A percentile compares a stretch with the other conserved stretches of the same genome.
These are phyloP conservation scores for Ceratosolen fusciceps DNA, from an alignment of 1,140 invertebrate species.

Conservation along the genomic window DNA sequence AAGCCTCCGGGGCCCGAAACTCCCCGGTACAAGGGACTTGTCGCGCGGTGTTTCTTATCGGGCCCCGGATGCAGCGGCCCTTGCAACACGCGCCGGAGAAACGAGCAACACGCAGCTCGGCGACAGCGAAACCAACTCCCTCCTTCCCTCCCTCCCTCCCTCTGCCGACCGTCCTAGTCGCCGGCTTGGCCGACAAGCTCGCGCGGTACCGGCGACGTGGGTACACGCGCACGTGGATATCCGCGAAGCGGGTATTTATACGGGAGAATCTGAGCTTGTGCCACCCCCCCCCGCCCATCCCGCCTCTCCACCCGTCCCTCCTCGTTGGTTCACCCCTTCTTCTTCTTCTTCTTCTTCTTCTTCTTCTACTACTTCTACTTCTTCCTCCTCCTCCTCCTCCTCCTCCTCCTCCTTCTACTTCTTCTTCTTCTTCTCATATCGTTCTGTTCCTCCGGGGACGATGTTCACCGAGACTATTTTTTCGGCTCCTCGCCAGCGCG, in stretches of 20 bases:
- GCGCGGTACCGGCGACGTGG: background rate
- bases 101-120: slow-evolving; percentile 24
- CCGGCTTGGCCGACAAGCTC: background rate
- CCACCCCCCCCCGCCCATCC: slow-evolving; percentile 18
- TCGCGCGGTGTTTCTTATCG: slow-evolving; percentile 33
- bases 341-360: background rate
- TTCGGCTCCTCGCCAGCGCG: too few species aligned
- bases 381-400: too few species aligned
- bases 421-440: too few species aligned
- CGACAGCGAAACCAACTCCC: slow-evolving; percentile 2
- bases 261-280: background rate
- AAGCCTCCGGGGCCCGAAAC: background rate
- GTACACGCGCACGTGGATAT: slow-evolving; percentile 8
- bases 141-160: background rate
- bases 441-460: background rate
- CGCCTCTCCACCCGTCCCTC: slow-evolving; percentile 17
- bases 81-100: slow-evolving; percentile 30
- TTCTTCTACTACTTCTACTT: too few species aligned
- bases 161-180: background rate
- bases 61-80: background rate
- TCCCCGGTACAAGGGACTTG: slow-evolving; percentile 13
- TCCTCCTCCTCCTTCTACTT: background rate
- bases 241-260: slow-evolving; percentile 10
- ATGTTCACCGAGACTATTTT: background rate
- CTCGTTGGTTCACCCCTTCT: background rate